Evolutionary conservation across 2,888 invertebrate genomes (phyloP).

Genomic region (Brachyopa scutellaris): DNA sequence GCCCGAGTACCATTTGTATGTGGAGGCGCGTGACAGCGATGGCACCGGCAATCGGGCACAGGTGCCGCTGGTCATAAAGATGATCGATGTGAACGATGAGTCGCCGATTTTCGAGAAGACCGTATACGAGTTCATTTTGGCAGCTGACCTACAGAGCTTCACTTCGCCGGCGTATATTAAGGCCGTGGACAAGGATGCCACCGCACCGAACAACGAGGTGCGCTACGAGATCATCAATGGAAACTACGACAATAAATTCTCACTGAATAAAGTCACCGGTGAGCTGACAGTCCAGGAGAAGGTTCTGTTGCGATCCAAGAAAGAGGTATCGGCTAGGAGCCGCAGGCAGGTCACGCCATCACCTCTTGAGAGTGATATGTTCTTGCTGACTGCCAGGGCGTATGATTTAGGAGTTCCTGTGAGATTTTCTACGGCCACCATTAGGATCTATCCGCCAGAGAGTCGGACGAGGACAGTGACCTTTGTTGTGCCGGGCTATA

Average conservation of each 20-base stretch:
- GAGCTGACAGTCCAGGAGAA: conserved; percentile 86
- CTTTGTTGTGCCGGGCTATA: conserved; percentile 90
- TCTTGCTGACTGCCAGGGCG: conserved; percentile 88
- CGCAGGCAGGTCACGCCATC: conserved; percentile 72
- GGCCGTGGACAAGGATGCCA: conserved; percentile 92
- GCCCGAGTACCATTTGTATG: conserved; percentile 89
- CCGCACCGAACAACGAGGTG: conserved; percentile 92
- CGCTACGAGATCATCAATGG: conserved; percentile 92
- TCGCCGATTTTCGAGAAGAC: conserved; percentile 91
- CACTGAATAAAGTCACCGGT: conserved; percentile 89
- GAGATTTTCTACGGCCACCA: conserved; percentile 87
- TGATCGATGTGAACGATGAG: conserved; percentile 93
- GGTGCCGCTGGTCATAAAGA: conserved; percentile 87
- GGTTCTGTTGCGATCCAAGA: conserved; percentile 79
- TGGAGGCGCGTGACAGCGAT: conserved; percentile 94
- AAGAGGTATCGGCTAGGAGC: conserved; percentile 77
- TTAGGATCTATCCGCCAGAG: conserved; percentile 90
- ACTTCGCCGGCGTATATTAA: conserved; percentile 90
- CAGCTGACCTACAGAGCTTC: conserved; percentile 88
- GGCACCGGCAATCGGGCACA: conserved; percentile 90
- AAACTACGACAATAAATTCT: conserved; percentile 89
- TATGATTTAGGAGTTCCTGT: conserved; percentile 93
- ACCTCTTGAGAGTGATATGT: conserved; percentile 79
- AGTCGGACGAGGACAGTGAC: conserved; percentile 89
- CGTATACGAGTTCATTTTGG: conserved; percentile 91